Base-by-base conservation (phyloP, 2,888 invertebrate species). In the Petrolisthes manimaculis region DNA sequence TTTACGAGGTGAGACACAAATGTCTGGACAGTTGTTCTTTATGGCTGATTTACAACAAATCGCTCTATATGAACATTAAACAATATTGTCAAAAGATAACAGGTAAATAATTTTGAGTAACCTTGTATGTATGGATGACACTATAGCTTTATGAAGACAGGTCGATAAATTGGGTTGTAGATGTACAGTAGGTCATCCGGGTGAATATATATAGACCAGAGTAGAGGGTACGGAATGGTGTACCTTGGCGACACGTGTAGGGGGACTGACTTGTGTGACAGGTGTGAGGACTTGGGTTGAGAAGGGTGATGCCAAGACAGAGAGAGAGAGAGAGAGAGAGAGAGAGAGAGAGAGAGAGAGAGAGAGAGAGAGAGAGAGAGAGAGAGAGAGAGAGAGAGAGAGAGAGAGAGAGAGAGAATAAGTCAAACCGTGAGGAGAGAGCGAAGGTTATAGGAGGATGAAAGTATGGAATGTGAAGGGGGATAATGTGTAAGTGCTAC, bases 291-390 rank as follows among this genome's bases (percentile, higher is more conserved):
- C 61, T 67, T 69, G 83, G 69, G 83, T 69, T 6, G 53, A 69
- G 69, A 69, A 83, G 37, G 55, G 53, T n/a, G 69, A 69, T n/a
- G 53, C 37, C n/a, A 21, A 69, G 83, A 69, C 69, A n/a, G 69
- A 69, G 71, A 83, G 83, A n/a, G 69, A 69, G 9, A 37, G 83
- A 83, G 83, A 71, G 53, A 83, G 67, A 69, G 18, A 37, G 14
- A 37, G 83, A 83, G 83, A 83, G 83, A 69, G 83, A n/a, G 69
- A 69, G 71, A 83, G 83, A n/a, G 69, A 69, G 9, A 37, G 83
- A 83, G 83, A 71, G 53, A 83, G 67, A 69, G 18, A 37, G 14
- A 37, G 83, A 83, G 83, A 83, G 83, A 69, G 53, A 69, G 56
- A 55, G 81, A 56, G 56, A 56, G 61, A 55, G 56, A 55, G 56